Conservation (phyloP, 2,888 invertebrate genomes). For the Idaea aversata region DNA sequence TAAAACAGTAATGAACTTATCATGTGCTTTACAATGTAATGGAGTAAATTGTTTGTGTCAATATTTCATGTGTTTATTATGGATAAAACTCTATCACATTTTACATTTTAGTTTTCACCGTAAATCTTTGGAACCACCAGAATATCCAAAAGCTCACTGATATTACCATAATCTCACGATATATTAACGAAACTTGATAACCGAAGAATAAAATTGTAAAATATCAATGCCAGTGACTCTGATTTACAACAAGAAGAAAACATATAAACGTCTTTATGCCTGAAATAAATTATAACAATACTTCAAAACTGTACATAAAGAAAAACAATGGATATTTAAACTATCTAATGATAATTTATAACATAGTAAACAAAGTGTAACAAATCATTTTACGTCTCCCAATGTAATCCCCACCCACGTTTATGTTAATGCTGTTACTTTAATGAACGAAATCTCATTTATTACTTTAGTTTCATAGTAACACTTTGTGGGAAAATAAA, state of each 20-base stretch:
- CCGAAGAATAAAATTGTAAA: conserved; percentile 25
- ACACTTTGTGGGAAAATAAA: conserved; percentile 59
- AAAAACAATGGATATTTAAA: background rate
- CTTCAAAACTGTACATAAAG: background rate
- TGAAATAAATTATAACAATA: background rate
- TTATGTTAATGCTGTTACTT: conserved; percentile 49
- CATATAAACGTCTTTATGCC: background rate
- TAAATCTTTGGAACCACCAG: conserved; percentile 8
- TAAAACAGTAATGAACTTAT: background rate
- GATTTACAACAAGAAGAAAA: background rate
- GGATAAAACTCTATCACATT: conserved; percentile 17
- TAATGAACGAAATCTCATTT: conserved; percentile 62
- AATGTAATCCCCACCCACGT: conserved; percentile 53
- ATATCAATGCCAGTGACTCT: conserved; percentile 1
- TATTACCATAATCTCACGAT: conserved; percentile 47
- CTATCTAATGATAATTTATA: conserved; percentile 1
- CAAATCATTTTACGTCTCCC: conserved; percentile 32
- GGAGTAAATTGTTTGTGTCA: background rate
- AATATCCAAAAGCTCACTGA: conserved; percentile 25
- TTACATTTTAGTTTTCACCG: conserved; percentile 11
- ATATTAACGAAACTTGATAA: conserved; percentile 44
- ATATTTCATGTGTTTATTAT: conserved; percentile 10
- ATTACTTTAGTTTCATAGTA: conserved; percentile 47
- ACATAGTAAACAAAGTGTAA: conserved; percentile 18
- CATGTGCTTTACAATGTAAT: background rate